phyloP scores from a whole-genome alignment of 2,888 invertebrate genomes.

The Chorisops tibialis region DNA sequence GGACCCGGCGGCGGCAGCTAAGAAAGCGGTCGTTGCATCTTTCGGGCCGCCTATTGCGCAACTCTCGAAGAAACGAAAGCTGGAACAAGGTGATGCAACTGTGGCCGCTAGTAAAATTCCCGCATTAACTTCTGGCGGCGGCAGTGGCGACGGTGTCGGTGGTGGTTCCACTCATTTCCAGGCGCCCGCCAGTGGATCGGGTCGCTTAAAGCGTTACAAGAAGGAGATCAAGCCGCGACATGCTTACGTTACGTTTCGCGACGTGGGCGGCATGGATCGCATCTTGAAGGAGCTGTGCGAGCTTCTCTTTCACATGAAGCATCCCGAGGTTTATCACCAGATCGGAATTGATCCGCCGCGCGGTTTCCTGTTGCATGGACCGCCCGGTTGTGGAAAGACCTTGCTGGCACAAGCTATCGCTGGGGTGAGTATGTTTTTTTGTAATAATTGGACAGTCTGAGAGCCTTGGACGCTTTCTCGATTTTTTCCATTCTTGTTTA shows the following conservation, averaged over 20 bases:
- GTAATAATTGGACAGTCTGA: not conserved
- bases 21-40: slow-evolving; percentile 1
- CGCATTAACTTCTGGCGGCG: not conserved
- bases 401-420: slow-evolving; percentile 78
- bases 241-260: slow-evolving; percentile 42
- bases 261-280: slow-evolving; percentile 79
- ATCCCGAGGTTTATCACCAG: slow-evolving; percentile 82
- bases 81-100: slow-evolving; percentile 30
- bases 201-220: slow-evolving; percentile 21
- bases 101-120: not conserved
- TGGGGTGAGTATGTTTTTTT: slow-evolving; percentile 57
- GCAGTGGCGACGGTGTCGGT: slow-evolving; percentile 8
- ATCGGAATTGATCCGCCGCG: slow-evolving; percentile 84
- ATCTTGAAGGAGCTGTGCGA: slow-evolving; percentile 69
- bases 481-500: not conserved
- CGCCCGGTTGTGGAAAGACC: slow-evolving; percentile 93
- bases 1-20: slow-evolving; percentile 50
- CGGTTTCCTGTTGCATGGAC: slow-evolving; percentile 91
- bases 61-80: slow-evolving; percentile 31
- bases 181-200: not conserved
- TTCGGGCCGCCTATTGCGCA: slow-evolving; percentile 1
- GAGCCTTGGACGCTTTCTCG: no score
- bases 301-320: slow-evolving; percentile 78
- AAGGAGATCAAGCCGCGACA: slow-evolving; percentile 22
- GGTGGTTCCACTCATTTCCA: not conserved